phyloP scores from a whole-genome alignment of 2,113 vertebrate genomes.

The Eurypyga helias region DNA sequence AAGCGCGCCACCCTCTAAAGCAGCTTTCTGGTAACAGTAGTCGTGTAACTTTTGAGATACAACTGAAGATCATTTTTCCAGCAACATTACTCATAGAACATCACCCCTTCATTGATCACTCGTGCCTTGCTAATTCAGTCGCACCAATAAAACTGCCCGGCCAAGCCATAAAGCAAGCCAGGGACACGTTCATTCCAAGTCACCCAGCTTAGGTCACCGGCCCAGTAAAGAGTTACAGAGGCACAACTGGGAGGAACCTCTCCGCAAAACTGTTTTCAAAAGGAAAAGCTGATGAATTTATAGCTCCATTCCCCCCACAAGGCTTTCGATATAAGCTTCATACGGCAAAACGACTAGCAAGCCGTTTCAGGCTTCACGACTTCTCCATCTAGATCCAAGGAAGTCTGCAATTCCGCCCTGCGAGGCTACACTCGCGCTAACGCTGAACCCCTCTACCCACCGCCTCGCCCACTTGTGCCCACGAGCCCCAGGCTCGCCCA shows the following conservation, averaged over 20 bases:
- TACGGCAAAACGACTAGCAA: background rate
- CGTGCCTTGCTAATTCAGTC: background rate
- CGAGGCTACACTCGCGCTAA: background rate
- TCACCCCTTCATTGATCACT: background rate
- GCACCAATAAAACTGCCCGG: background rate
- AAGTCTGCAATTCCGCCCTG: background rate
- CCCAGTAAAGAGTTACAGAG: background rate
- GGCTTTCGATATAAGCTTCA: accelerated
- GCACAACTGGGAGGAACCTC: background rate
- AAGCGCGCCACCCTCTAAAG: background rate
- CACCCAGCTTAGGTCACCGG: background rate
- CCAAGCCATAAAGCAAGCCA: background rate
- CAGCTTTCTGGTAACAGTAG: background rate
- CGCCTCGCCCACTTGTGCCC: background rate
- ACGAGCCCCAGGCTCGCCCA: too few relatives aligned
- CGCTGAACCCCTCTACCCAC: background rate
- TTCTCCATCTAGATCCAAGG: background rate
- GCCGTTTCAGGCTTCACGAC: background rate
- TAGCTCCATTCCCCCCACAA: background rate
- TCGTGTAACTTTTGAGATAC: background rate
- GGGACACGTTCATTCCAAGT: accelerated
- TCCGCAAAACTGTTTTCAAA: background rate
- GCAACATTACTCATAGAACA: background rate
- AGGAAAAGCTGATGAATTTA: background rate
- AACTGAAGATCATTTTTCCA: background rate